phyloP scores from a whole-genome alignment of 2,113 vertebrate genomes.

The Phasianus colchicus region DNA sequence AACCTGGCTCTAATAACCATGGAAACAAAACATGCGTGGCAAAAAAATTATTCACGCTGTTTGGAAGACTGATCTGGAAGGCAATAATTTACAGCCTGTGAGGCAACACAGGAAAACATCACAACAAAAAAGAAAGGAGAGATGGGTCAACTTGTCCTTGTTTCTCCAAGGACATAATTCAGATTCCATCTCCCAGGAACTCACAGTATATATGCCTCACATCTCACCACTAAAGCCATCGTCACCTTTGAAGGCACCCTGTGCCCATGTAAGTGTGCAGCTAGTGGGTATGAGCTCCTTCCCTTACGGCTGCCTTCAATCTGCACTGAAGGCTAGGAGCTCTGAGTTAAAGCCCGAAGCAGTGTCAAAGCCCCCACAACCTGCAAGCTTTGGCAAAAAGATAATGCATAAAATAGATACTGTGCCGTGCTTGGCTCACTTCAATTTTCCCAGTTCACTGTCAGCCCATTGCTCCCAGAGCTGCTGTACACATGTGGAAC shows the following conservation, averaged over 20 bases:
- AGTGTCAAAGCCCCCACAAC: background rate
- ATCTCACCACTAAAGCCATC: background rate
- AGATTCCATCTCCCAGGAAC: background rate
- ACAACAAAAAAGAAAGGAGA: background rate
- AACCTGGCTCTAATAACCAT: slow-evolving; percentile 45
- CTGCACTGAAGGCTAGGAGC: fast-evolving
- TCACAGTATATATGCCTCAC: background rate
- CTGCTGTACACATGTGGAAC: background rate
- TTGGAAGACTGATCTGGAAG: slow-evolving; percentile 37
- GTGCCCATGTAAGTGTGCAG: fast-evolving
- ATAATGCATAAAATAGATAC: background rate
- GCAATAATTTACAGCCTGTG: slow-evolving; percentile 17
- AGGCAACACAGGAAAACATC: background rate
- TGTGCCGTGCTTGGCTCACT: background rate
- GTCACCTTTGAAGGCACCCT: background rate
- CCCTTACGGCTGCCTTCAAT: background rate
- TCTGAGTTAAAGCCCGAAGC: background rate
- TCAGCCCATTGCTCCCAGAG: background rate
- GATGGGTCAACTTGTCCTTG: background rate
- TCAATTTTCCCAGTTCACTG: background rate
- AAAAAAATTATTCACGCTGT: slow-evolving; percentile 32
- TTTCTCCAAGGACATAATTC: background rate
- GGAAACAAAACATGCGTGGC: background rate
- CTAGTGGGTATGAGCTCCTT: background rate
- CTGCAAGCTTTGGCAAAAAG: background rate